Evolutionary conservation across 1,140 invertebrate species (phyloP).

Genomic region (Magallana ariakensis): DNA sequence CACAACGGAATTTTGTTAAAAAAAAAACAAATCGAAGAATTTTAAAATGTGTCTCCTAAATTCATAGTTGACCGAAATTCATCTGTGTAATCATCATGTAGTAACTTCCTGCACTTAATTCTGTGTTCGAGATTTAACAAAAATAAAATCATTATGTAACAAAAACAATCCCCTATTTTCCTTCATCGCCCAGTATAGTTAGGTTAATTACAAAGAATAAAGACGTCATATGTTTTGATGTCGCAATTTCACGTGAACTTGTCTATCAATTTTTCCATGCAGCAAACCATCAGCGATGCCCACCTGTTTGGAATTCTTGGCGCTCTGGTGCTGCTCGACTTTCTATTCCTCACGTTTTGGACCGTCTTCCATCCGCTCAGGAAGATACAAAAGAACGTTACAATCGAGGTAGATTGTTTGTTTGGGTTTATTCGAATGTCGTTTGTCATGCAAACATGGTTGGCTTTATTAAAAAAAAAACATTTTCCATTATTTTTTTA

Average conservation of each 20-base stretch:
- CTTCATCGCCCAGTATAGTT: too few species aligned
- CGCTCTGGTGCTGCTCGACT: conserved; percentile 50
- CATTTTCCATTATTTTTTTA: too few species aligned
- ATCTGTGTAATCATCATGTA: too few species aligned
- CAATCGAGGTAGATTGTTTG: conserved; percentile 47
- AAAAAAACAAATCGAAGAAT: too few species aligned
- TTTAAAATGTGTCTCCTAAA: too few species aligned
- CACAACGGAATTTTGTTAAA: too few species aligned
- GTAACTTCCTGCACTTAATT: too few species aligned
- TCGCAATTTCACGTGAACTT: not conserved
- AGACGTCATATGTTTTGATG: not conserved
- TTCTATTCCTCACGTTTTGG: conserved; percentile 56
- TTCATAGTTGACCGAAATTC: too few species aligned
- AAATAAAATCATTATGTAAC: too few species aligned
- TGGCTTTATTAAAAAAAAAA: too few species aligned
- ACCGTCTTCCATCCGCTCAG: conserved; percentile 46
- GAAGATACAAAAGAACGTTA: not conserved
- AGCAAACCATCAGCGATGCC: conserved; percentile 57
- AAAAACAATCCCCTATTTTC: too few species aligned
- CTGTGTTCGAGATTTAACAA: too few species aligned
- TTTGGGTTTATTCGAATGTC: conserved; percentile 43
- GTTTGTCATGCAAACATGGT: not conserved
- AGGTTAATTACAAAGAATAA: not conserved
- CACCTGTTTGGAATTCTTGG: conserved; percentile 53
- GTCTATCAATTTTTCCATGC: not conserved